phyloP scores from a whole-genome alignment of 2,113 vertebrate genomes.

The Leptocoma aspasia region DNA sequence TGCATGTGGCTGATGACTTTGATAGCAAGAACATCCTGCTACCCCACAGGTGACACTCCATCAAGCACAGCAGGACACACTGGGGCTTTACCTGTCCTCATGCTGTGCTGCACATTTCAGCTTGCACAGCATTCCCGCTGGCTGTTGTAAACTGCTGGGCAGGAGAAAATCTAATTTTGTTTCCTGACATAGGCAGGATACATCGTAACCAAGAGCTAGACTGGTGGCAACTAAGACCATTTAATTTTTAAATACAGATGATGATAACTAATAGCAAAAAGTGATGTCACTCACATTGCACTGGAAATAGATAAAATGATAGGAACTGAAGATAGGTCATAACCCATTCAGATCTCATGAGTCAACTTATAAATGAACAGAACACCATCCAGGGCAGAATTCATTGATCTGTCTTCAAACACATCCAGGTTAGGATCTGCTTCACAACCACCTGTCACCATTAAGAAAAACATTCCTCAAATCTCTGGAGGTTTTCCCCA shows the following conservation, averaged over 20 bases:
- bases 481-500: background rate
- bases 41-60: background rate
- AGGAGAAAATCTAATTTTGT: background rate
- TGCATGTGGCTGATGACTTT: background rate
- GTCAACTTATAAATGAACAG: background rate
- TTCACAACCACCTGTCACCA: background rate
- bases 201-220: rapidly evolving
- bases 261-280: background rate
- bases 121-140: background rate
- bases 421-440: background rate
- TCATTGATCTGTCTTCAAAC: background rate
- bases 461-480: background rate
- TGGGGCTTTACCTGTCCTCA: background rate
- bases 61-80: background rate
- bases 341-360: background rate
- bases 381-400: background rate
- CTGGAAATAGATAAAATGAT: background rate
- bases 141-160: background rate
- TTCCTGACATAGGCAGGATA: background rate
- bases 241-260: background rate
- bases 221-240: background rate
- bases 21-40: background rate
- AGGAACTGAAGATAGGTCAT: background rate
- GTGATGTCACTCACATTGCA: background rate
- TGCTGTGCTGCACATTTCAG: background rate